Conservation (phyloP, 2,888 invertebrate species). For the Tenodera sinensis region DNA sequence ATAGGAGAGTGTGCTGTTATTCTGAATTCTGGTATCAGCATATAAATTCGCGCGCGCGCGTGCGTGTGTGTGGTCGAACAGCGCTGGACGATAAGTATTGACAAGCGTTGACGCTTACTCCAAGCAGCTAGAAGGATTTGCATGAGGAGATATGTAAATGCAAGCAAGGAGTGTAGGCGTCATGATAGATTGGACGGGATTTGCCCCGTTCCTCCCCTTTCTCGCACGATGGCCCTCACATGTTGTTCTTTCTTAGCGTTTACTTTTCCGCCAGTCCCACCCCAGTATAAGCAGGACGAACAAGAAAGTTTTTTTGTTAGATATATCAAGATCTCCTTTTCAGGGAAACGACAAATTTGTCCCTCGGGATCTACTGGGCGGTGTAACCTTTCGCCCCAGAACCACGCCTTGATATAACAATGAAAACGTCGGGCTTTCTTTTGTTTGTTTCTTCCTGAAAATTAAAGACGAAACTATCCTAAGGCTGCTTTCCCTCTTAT, state of each 20-base stretch:
- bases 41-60: too few relatives aligned
- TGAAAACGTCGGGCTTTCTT: neutral
- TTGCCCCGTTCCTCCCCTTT: neutral
- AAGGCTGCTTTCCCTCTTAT: neutral
- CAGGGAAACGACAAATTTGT: neutral
- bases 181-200: conserved; percentile 17
- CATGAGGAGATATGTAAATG: neutral
- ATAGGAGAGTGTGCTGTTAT: too few relatives aligned
- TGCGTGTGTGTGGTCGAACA: neutral
- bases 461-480: neutral
- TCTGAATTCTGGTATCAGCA: too few relatives aligned
- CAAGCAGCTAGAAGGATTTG: neutral
- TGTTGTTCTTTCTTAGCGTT: neutral
- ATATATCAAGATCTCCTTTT: neutral
- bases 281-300: neutral
- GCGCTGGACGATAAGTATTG: neutral
- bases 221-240: neutral
- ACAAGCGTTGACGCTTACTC: neutral
- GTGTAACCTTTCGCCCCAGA: neutral
- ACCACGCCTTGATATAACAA: neutral
- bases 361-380: neutral
- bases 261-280: neutral
- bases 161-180: neutral
- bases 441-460: neutral
- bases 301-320: neutral